phyloP scores from a whole-genome alignment of 1,140 invertebrate species.

The Penaeus chinensis region DNA sequence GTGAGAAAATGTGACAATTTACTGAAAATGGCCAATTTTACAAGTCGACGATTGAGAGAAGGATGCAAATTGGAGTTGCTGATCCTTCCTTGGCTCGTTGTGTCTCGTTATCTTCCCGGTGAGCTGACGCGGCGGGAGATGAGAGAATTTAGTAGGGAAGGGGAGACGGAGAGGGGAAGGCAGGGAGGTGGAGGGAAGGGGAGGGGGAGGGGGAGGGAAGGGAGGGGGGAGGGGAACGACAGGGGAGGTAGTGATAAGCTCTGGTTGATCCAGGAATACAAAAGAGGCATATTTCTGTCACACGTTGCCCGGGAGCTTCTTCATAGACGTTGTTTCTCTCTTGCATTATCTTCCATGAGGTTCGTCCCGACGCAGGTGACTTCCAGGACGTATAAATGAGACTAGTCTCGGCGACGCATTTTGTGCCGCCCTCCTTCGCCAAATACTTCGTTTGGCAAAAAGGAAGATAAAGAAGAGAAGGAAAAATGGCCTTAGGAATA shows the following conservation, averaged over 20 bases:
- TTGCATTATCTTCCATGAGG: too few species aligned
- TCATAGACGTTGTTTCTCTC: too few species aligned
- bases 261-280: too few species aligned
- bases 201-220: background rate
- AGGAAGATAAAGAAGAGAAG: too few species aligned
- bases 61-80: conserved; percentile 59
- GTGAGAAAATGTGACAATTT: conserved; percentile 60
- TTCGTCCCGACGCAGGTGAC: too few species aligned
- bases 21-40: conserved; percentile 60
- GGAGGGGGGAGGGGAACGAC: background rate
- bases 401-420: too few species aligned
- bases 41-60: conserved; percentile 60
- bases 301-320: too few species aligned
- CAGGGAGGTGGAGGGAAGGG: background rate
- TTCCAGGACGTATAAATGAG: too few species aligned
- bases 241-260: background rate
- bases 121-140: conserved; percentile 46
- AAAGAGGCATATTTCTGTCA: too few species aligned
- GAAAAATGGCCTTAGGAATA: too few species aligned
- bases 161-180: background rate
- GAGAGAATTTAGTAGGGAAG: conserved; percentile 42
- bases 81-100: conserved; percentile 52
- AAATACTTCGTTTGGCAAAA: too few species aligned
- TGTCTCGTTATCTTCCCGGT: conserved; percentile 53
- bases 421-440: too few species aligned